A percentile compares a stretch with the other conserved stretches of the same genome.
Evolutionary conservation across 2,113 vertebrate genomes (phyloP).

Genomic region (Oryzias melastigma): DNA sequence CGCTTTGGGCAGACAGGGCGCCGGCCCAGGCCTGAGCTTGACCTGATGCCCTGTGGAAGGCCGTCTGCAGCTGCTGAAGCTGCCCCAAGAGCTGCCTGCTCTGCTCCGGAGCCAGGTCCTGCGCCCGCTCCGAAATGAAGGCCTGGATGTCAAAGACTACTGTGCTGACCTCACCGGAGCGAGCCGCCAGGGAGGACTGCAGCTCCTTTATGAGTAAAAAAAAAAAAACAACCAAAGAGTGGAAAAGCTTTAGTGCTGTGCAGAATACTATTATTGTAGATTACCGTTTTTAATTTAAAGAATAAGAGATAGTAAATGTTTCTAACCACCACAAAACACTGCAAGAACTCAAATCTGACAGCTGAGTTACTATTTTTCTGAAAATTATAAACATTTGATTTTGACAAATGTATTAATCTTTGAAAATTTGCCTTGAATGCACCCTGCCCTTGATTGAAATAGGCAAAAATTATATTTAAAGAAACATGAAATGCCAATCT

Average conservation of each 20-base stretch:
- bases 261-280: too few species aligned
- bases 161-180: slow-evolving; percentile 78
- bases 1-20: slow-evolving; percentile 71
- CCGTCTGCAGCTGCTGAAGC: slow-evolving; percentile 85
- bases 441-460: too few species aligned
- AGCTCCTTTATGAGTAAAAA: slow-evolving; percentile 82
- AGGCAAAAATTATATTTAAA: too few species aligned
- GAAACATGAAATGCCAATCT: too few species aligned
- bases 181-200: slow-evolving; percentile 71
- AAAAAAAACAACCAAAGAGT: neutral
- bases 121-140: slow-evolving; percentile 88
- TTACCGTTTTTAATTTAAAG: too few species aligned
- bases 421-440: too few species aligned
- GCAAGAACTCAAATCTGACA: too few species aligned
- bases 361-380: too few species aligned
- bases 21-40: slow-evolving; percentile 69
- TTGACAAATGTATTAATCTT: too few species aligned
- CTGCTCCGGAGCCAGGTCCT: slow-evolving; percentile 86
- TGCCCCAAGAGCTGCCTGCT: slow-evolving; percentile 84
- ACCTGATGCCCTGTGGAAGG: slow-evolving; percentile 81
- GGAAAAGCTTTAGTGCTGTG: neutral
- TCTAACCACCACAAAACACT: neutral
- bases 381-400: too few species aligned
- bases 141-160: slow-evolving; percentile 84
- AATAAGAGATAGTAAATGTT: neutral